A percentile compares a stretch with the other conserved stretches of the same genome.
Conservation (phyloP, 2,888 invertebrate species). For the Pyrrhia umbra region DNA sequence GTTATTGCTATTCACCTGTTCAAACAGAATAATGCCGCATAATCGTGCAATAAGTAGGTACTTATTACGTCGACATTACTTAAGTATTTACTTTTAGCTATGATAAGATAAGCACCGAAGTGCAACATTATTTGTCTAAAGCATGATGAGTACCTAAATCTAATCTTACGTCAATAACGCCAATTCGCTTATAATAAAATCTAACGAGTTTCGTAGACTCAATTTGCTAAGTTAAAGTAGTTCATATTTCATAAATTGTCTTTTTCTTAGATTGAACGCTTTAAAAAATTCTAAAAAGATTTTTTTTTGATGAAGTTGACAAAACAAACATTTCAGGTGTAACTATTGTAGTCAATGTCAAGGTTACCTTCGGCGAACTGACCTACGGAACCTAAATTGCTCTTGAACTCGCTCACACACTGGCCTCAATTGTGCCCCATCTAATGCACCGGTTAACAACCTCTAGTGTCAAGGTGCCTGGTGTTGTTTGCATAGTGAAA, state of each 20-base stretch:
- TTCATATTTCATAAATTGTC: constrained; percentile 14
- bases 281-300: constrained; percentile 23
- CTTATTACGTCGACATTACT: background rate
- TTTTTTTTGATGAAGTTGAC: constrained; percentile 44
- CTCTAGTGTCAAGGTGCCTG: constrained; percentile 89
- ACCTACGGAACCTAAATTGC: constrained; percentile 90
- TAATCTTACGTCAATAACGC: background rate
- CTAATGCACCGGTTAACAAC: constrained; percentile 90
- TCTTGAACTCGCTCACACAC: constrained; percentile 90
- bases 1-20: background rate
- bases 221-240: constrained; percentile 1
- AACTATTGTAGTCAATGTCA: constrained; percentile 86
- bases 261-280: constrained; percentile 20
- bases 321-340: constrained; percentile 68
- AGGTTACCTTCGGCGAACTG: constrained; percentile 90
- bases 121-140: constrained; percentile 35
- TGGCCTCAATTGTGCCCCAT: constrained; percentile 89
- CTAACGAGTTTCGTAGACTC: constrained; percentile 11
- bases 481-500: constrained; percentile 80
- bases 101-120: constrained; percentile 22
- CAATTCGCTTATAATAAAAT: background rate
- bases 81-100: constrained; percentile 14
- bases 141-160: background rate
- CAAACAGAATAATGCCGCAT: background rate
- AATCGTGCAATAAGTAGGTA: constrained; percentile 10